These are phyloP conservation scores for Melanotaenia parkinsoni DNA, from an alignment of 2,797 vertebrate species.

Conservation along the genomic window DNA sequence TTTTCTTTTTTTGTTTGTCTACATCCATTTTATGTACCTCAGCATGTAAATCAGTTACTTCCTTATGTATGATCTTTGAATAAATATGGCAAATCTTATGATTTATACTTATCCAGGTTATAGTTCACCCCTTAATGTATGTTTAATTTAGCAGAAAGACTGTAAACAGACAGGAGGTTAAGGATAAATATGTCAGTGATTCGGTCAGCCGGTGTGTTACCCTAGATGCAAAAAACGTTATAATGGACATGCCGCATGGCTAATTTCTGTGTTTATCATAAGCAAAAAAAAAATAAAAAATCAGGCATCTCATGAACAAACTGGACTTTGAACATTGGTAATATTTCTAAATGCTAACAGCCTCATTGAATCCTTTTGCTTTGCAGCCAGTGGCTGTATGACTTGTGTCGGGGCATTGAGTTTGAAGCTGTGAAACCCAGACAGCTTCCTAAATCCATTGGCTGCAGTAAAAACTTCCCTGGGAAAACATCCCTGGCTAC, in stretches of 20 bases:
- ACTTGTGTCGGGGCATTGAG: constrained; percentile 94
- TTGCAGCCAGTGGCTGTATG: constrained; percentile 92
- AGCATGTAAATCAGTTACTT: not conserved
- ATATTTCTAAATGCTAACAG: not conserved
- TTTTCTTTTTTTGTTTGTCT: no score
- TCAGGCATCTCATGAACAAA: not conserved
- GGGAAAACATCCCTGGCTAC: constrained; percentile 89
- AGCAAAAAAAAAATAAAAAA: no score
- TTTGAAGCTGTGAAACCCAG: constrained; percentile 94
- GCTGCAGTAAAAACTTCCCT: constrained; percentile 96
- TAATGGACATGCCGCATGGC: no score
- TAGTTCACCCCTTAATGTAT: not conserved
- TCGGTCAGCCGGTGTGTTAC: not conserved
- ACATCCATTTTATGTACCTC: not conserved
- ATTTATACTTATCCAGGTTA: not conserved
- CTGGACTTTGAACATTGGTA: not conserved
- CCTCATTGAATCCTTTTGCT: constrained; percentile 7
- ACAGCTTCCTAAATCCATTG: constrained; percentile 92
- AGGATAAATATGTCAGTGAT: not conserved
- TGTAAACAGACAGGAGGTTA: not conserved
- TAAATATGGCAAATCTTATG: not conserved
- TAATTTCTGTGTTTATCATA: no score
- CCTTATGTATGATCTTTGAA: not conserved
- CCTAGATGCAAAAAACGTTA: no score
- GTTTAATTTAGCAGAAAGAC: not conserved